These are phyloP conservation scores for Pocillopora meandrina DNA, from an alignment of 92 coral and sea anemone species.

Conservation along the genomic window DNA sequence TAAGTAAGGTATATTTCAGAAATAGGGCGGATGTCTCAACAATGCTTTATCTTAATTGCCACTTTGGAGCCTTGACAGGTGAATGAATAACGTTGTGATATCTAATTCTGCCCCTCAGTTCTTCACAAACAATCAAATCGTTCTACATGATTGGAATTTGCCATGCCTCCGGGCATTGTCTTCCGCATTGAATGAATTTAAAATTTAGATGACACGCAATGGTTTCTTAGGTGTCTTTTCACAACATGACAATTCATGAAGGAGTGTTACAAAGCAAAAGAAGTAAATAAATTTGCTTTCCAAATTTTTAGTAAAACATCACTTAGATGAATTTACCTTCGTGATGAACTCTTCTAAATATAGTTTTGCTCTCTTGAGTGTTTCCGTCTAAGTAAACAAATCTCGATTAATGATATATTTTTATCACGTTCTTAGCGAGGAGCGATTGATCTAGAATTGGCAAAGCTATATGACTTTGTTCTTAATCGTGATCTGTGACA, in stretches of 20 bases:
- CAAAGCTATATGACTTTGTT: not conserved
- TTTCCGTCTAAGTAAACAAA: not conserved
- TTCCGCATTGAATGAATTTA: not conserved
- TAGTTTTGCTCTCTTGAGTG: no score
- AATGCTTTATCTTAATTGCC: not conserved
- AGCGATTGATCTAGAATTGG: not conserved
- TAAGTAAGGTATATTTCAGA: no score
- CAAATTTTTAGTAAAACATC: not conserved
- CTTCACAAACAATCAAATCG: not conserved
- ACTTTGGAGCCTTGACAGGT: not conserved
- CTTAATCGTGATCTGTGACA: slow-evolving; percentile 3
- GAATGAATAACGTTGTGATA: not conserved
- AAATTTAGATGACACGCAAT: not conserved
- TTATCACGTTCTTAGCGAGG: slow-evolving; percentile 6
- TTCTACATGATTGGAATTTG: not conserved
- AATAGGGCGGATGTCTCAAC: not conserved
- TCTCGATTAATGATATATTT: not conserved
- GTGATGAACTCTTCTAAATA: not conserved
- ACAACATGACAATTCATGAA: no score
- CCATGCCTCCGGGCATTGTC: not conserved
- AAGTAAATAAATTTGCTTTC: no score
- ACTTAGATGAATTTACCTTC: not conserved
- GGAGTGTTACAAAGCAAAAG: no score
- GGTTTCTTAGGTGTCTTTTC: not conserved
- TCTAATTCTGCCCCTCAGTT: not conserved